Evolutionary conservation across 2,113 vertebrate genomes (phyloP).

Genomic region (Podarcis muralis): DNA sequence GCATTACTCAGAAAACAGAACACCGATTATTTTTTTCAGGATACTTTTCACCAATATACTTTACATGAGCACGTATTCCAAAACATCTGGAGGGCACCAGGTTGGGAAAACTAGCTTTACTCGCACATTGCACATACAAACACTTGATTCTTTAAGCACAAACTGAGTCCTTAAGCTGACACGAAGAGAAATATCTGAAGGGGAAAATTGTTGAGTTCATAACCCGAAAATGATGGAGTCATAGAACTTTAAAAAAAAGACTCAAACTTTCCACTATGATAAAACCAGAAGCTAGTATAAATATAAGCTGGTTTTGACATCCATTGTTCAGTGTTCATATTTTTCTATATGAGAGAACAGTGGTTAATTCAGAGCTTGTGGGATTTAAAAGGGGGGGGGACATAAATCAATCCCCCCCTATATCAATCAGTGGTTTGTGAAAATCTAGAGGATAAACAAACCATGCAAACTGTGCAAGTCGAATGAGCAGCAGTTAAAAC

Average conservation of each 20-base stretch:
- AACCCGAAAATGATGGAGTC: constrained; percentile 67
- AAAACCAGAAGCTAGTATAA: constrained; percentile 71
- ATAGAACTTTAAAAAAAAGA: constrained; percentile 58
- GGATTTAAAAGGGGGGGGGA: constrained; percentile 43
- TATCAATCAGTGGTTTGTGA: constrained; percentile 75
- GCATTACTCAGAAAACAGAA: constrained; percentile 19
- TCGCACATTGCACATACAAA: constrained; percentile 35
- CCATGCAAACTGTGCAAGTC: constrained; percentile 61
- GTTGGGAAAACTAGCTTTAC: neutral
- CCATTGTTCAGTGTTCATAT: constrained; percentile 68
- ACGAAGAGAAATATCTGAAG: constrained; percentile 60
- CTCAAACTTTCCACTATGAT: constrained; percentile 78
- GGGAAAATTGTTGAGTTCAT: constrained; percentile 71
- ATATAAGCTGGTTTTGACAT: constrained; percentile 60
- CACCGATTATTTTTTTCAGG: neutral
- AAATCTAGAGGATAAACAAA: constrained; percentile 78
- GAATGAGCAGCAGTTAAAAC: constrained; percentile 67
- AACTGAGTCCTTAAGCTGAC: constrained; percentile 71
- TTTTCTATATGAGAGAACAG: constrained; percentile 61
- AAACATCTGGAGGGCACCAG: no score
- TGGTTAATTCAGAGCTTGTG: constrained; percentile 72
- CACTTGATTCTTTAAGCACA: constrained; percentile 63
- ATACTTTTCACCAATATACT: neutral
- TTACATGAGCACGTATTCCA: no score
- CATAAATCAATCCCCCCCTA: constrained; percentile 63